Evolutionary conservation across 2,797 vertebrate species (phyloP).

Genomic region (Epinephelus coioides): DNA sequence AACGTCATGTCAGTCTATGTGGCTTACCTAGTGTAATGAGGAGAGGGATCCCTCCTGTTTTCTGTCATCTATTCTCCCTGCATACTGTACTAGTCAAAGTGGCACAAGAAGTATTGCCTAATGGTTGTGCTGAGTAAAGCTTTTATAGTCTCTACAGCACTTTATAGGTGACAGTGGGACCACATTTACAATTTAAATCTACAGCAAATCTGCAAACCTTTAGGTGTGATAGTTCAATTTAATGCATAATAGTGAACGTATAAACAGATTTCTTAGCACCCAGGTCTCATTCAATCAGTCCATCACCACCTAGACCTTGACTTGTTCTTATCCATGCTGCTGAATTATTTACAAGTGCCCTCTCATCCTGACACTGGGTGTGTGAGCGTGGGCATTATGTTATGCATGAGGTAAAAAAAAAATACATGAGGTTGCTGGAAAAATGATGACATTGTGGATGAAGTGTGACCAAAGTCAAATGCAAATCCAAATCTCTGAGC

Average conservation of each 20-base stretch:
- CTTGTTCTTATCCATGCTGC: conserved; percentile 40
- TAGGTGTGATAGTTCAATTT: background rate
- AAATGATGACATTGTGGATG: conserved; percentile 32
- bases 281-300: conserved; percentile 27
- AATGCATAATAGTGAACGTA: conserved; percentile 24
- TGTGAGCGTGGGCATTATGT: conserved; percentile 55
- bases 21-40: too few relatives aligned
- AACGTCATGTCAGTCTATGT: too few relatives aligned
- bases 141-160: background rate
- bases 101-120: background rate
- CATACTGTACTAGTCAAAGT: too few relatives aligned
- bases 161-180: background rate
- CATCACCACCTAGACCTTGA: conserved; percentile 51
- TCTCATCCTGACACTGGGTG: conserved; percentile 34
- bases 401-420: conserved; percentile 65
- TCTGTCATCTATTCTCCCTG: too few relatives aligned
- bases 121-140: conserved; percentile 5
- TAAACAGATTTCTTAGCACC: conserved; percentile 5
- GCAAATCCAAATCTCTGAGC: conserved; percentile 1
- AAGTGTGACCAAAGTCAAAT: conserved; percentile 14
- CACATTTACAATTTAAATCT: conserved; percentile 31
- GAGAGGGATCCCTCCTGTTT: too few relatives aligned
- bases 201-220: background rate
- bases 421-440: conserved; percentile 22
- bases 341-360: conserved; percentile 67